Evolutionary conservation across 2,797 vertebrate species (phyloP).

Genomic region (Halcyon leucocephala): DNA sequence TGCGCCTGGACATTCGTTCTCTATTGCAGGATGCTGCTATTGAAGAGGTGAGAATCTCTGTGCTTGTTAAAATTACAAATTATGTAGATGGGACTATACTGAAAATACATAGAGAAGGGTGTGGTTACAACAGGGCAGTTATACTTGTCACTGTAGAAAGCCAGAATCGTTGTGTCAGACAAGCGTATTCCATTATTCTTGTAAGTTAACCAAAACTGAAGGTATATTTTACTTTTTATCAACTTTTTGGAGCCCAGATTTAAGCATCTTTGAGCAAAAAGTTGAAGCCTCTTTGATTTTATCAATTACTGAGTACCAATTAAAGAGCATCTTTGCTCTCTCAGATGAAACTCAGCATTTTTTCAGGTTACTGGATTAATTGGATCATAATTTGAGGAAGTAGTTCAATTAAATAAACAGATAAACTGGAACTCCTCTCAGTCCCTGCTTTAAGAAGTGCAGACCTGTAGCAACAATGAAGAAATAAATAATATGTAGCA

Average conservation of each 20-base stretch:
- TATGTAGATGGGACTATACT: background rate
- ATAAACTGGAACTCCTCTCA: background rate
- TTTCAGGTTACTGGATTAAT: background rate
- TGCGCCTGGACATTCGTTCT: slow-evolving; percentile 94
- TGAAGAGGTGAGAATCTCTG: slow-evolving; percentile 86
- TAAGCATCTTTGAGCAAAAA: background rate
- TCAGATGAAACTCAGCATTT: background rate
- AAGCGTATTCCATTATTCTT: background rate
- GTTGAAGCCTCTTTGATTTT: background rate
- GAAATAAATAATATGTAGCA: background rate
- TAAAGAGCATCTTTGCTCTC: background rate
- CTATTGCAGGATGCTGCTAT: slow-evolving; percentile 97
- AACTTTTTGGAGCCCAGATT: background rate
- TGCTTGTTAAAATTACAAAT: background rate
- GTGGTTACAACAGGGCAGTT: background rate
- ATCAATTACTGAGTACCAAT: background rate
- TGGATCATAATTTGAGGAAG: background rate
- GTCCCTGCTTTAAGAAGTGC: background rate
- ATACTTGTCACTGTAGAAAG: background rate
- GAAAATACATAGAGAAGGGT: background rate
- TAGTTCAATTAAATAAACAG: background rate
- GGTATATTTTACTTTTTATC: background rate
- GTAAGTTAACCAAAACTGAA: background rate
- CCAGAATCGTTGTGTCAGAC: background rate
- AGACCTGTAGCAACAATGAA: background rate